Base-by-base conservation (phyloP, 2,888 invertebrate genomes). In the Malacosoma neustria region DNA sequence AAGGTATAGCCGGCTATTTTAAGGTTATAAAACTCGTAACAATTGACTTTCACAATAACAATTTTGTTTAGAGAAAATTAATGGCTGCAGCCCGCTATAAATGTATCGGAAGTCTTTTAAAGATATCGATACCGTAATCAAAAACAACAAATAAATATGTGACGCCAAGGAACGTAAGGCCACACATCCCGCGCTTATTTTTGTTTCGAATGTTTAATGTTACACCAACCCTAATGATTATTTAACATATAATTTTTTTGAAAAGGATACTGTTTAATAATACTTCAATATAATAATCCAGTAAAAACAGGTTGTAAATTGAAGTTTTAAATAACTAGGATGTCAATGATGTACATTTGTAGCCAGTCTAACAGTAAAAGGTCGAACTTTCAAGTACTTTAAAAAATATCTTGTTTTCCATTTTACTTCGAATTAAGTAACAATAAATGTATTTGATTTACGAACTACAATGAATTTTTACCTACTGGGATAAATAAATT, bases 111-210 rank as follows among this genome's bases (percentile, higher is more conserved):
- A 5, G 9, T 7, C 22, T 7, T 9, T 7, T 7, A 22, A 22
- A 22, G 22, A 9, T 5, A 22, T 7, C 3, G 22, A 22, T 22
- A 9, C 9, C 9, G 2, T 5, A 22, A 22, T 22, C 9, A 3
- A 22, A 22, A 7, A 6, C 2, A 22, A 9, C 5, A 22, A 22
- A 22, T 22, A 22, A 22, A 22, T 22, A 37, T 51, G 62, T 49
- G 77, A 79, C 73, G 77, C 77, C 58, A 67, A 65, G 57, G 49
- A 51, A 49, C 37, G 50, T 60, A 56, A 62, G 44, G 44, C 62
- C 57, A 63, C 54, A 67, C 61, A 69, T 80, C 82, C 82, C 82
- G 82, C 82, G 82, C 82, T 79, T 73, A 76, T 72, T 74, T 54
- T 35, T 32, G 13, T 32, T 33, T 13, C 22, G 7, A 30, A 29